Evolutionary conservation across 2,888 invertebrate species (phyloP).

Genomic region (Drosophila hamatofila): DNA sequence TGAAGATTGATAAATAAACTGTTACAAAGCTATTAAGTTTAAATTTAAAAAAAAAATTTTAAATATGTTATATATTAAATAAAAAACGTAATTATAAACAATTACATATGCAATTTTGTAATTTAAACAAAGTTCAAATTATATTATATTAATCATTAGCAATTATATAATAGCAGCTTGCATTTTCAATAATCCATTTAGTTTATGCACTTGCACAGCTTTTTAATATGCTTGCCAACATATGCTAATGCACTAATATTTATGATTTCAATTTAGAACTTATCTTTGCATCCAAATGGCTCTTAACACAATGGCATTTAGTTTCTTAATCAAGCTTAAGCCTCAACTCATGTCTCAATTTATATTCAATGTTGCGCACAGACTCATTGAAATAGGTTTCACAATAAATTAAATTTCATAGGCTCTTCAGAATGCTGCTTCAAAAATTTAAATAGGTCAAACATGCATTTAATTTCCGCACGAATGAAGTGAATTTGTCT

Average conservation of each 20-base stretch:
- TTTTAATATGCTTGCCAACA: background rate
- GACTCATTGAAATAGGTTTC: constrained; percentile 55
- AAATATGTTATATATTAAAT: no score
- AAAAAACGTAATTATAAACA: no score
- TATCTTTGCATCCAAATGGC: background rate
- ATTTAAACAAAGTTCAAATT: no score
- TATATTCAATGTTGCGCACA: background rate
- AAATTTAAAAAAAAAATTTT: no score
- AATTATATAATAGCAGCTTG: background rate
- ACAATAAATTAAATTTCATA: constrained; percentile 67
- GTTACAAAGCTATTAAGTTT: no score
- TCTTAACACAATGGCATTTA: background rate
- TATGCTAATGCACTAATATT: background rate
- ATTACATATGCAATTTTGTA: no score
- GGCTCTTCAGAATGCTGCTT: constrained; percentile 27
- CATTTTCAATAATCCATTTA: background rate
- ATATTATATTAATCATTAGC: no score
- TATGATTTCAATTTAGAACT: background rate
- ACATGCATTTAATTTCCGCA: constrained; percentile 79
- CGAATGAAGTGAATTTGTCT: constrained; percentile 75
- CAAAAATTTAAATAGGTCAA: constrained; percentile 75
- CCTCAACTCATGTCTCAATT: background rate
- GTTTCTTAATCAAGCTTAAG: background rate
- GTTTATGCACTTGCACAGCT: no score
- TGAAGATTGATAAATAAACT: no score